Base-by-base conservation (phyloP, 2,888 invertebrate species). In the Micoletzkya japonica region DNA sequence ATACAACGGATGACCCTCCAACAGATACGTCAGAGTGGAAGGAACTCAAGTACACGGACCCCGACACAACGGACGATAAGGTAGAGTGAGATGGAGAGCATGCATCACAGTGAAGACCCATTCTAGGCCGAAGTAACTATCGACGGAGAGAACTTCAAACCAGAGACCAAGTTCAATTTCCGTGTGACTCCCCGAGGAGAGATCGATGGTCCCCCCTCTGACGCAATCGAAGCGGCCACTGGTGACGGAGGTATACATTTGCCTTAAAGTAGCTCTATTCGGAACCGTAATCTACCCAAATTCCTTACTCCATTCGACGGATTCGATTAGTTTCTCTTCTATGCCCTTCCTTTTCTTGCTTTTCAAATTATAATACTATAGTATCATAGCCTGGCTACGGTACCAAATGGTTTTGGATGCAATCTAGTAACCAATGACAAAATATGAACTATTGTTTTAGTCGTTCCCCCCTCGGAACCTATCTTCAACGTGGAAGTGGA, bases 71-170 rank as follows among this genome's bases (percentile, higher is more conserved):
- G 28, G 79, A 76, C 37, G 72, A 56, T 20, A 73, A 73, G 34
- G 75, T 75, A 20, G 36, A 39, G 32, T 39, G 7, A 52, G 37
- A 63, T 32, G 32, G 32, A 58, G 39, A 44, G 4, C 30, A 60
- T 44, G 6, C 17, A 54, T 54, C 10, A 7, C 17, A 54, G 20
- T 54, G 26, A n/a, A 54, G 10, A 24, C 7, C 20, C 10, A 14
- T 59, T 14, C 32, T 44, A 63, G 30, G 70, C 70, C n/a, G 56
- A 67, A 56, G 66, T 84, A 20, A 73, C 66, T 3, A 81, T 84
- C 60, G 84, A 84, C 66, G 84, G 84, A 34, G 82, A 83, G 44
- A 82, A 83, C 71, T 83, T 84, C 75, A 78, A 78, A n/a, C 84
- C 84, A 6, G 81, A 84, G 49, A 85, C 81, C 4, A 84, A 80